These are phyloP conservation scores for Amphiura filiformis DNA, from an alignment of 35 echinoderm and acorn worm genomes.

Conservation along the genomic window DNA sequence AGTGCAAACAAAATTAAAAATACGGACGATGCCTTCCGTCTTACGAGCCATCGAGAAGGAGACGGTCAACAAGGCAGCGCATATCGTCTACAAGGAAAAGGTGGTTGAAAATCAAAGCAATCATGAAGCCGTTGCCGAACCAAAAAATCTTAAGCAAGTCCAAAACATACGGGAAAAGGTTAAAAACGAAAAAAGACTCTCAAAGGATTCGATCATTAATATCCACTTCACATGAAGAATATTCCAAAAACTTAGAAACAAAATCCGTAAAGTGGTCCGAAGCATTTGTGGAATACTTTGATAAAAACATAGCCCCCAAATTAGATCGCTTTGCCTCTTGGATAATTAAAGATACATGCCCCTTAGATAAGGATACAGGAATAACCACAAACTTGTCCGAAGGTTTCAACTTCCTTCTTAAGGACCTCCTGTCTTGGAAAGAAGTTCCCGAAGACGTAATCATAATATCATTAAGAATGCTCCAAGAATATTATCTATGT, in stretches of 20 bases:
- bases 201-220: not conserved
- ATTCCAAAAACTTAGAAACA: not conserved
- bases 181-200: not conserved
- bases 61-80: not conserved
- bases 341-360: not conserved
- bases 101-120: not conserved
- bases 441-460: not conserved
- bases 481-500: not conserved
- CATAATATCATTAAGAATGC: not conserved
- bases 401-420: not conserved
- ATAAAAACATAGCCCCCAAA: not conserved
- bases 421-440: not conserved
- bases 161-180: not conserved
- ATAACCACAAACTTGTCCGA: not conserved
- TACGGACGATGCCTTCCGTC: not conserved
- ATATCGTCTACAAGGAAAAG: not conserved
- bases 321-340: not conserved
- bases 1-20: not conserved
- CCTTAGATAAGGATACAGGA: not conserved
- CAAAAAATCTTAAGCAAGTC: not conserved
- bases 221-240: not conserved
- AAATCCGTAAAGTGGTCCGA: not conserved
- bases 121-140: not conserved
- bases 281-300: not conserved
- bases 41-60: not conserved